A percentile compares a stretch with the other conserved stretches of the same genome.
Evolutionary conservation across 1,140 invertebrate species (phyloP).

Genomic region (Macrotrachela quadricornifera): DNA sequence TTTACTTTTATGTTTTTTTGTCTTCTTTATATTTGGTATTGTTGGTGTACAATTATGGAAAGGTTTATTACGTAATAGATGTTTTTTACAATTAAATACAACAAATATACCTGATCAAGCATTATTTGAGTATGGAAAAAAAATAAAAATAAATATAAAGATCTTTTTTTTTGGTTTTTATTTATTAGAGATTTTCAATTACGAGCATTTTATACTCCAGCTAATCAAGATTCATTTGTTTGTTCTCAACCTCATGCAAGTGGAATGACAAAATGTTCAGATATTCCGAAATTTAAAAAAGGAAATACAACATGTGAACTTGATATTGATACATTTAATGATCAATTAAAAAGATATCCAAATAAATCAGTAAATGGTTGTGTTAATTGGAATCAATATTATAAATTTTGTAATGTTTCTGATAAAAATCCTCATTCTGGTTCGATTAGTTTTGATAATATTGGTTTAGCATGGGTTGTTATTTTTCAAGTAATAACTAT

Average conservation of each 20-base stretch:
- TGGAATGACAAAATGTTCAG: conserved; percentile 72
- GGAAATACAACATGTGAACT: too few relatives aligned
- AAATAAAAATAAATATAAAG: too few relatives aligned
- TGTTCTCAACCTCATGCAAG: conserved; percentile 75
- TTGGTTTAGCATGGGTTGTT: conserved; percentile 95
- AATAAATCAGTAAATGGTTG: conserved; percentile 34
- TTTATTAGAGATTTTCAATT: conserved; percentile 1
- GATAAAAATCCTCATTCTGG: conserved; percentile 94
- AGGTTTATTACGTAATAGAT: conserved; percentile 74
- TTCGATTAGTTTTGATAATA: conserved; percentile 97
- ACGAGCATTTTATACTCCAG: conserved; percentile 28
- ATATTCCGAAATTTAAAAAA: conserved; percentile 56
- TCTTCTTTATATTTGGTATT: conserved; percentile 99
- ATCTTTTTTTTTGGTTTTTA: neutral
- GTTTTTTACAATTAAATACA: conserved; percentile 37
- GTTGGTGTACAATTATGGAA: conserved; percentile 98
- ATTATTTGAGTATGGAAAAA: neutral
- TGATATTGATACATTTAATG: too few relatives aligned
- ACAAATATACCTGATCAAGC: neutral
- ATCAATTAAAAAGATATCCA: conserved; percentile 7
- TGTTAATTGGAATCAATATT: conserved; percentile 98
- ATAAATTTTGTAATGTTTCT: conserved; percentile 69
- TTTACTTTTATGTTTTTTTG: conserved; percentile 91
- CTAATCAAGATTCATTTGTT: conserved; percentile 75
- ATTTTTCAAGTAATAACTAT: conserved; percentile 76